Evolutionary conservation across 2,888 invertebrate genomes (phyloP).

Genomic region (Erebia aethiops): DNA sequence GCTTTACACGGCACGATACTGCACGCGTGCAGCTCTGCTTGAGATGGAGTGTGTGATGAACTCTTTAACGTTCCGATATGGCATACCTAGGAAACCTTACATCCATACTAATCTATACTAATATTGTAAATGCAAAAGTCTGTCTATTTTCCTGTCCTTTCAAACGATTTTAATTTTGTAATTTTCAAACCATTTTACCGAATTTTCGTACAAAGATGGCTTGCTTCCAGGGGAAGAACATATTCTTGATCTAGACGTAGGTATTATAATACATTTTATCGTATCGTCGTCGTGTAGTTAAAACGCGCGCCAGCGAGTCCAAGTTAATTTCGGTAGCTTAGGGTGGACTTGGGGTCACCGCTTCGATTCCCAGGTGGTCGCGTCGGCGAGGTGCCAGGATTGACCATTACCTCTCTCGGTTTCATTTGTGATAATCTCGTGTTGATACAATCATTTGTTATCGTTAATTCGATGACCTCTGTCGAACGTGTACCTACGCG

Average conservation of each 20-base stretch:
- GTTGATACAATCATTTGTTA: constrained; percentile 30
- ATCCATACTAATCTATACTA: no score
- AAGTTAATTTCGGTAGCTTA: constrained; percentile 59
- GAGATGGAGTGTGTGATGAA: no score
- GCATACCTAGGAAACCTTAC: no score
- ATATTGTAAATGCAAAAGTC: no score
- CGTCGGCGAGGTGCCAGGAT: constrained; percentile 36
- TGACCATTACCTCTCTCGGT: constrained; percentile 34
- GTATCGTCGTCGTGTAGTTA: constrained; percentile 1
- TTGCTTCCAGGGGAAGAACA: no score
- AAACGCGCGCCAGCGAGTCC: constrained; percentile 53
- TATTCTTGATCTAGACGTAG: no score
- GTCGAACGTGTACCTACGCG: no score
- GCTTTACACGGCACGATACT: not conserved
- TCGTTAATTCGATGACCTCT: constrained; percentile 1
- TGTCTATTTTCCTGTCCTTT: no score
- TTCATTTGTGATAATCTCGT: constrained; percentile 22
- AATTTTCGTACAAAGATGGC: not conserved
- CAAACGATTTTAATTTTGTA: no score
- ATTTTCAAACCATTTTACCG: no score
- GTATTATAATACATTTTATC: not conserved
- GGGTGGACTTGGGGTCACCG: constrained; percentile 44
- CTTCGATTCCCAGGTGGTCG: constrained; percentile 56
- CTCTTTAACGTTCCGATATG: no score
- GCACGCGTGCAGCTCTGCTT: not conserved